A percentile compares a stretch with the other conserved stretches of the same genome.
These are phyloP conservation scores for Oryzias celebensis DNA, from an alignment of 2,113 vertebrate genomes.

Conservation along the genomic window DNA sequence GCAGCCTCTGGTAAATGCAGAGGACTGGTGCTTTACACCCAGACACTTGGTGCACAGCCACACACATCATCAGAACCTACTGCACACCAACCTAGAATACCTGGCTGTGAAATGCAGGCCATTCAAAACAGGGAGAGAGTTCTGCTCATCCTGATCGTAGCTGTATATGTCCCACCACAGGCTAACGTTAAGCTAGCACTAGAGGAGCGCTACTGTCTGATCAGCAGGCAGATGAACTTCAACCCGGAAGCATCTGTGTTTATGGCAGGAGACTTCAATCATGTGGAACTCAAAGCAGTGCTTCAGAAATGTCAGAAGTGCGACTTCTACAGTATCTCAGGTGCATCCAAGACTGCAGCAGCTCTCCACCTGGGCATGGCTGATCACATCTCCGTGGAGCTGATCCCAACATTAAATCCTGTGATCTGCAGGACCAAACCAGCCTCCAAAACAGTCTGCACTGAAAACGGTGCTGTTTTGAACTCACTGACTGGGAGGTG, in stretches of 20 bases:
- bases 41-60: not conserved
- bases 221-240: too few species aligned
- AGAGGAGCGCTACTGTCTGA: too few species aligned
- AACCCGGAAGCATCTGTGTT: too few species aligned
- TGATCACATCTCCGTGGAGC: slow-evolving; percentile 7
- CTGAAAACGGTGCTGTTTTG: too few species aligned
- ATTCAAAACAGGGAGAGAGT: not conserved
- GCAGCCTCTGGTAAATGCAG: not conserved
- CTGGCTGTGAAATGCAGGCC: slow-evolving; percentile 1
- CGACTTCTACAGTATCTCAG: not conserved
- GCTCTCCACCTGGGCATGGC: slow-evolving; percentile 4
- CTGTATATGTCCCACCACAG: not conserved
- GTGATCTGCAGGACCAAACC: not conserved
- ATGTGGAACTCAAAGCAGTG: not conserved
- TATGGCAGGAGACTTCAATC: too few species aligned
- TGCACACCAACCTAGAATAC: not conserved
- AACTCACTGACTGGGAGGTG: not conserved
- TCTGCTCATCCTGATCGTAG: not conserved
- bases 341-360: not conserved
- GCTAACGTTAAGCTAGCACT: not conserved
- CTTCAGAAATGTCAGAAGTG: not conserved
- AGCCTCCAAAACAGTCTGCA: not conserved
- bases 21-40: not conserved
- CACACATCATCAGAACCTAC: not conserved
- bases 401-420: not conserved